phyloP scores from a whole-genome alignment of 2,888 invertebrate species.

The Apamea epomidion region DNA sequence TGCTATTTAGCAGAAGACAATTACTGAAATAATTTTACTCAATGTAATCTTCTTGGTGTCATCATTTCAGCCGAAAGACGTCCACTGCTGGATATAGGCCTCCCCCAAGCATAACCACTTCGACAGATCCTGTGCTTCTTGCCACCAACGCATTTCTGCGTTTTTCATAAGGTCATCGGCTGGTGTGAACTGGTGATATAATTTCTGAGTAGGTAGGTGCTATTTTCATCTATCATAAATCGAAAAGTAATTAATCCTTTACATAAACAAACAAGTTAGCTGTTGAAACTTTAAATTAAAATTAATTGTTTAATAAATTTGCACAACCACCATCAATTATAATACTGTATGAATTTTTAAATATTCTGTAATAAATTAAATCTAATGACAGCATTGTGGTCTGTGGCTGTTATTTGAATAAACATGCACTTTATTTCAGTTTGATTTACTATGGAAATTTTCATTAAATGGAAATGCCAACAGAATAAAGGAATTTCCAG shows the following conservation, averaged over 20 bases:
- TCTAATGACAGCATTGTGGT: slow-evolving; percentile 17
- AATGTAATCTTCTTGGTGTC: neutral
- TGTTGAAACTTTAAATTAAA: slow-evolving; percentile 7
- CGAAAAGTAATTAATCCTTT: neutral
- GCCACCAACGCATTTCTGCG: too few species aligned
- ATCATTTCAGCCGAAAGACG: neutral
- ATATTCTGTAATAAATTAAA: slow-evolving; percentile 15
- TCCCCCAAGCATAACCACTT: too few species aligned
- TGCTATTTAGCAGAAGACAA: neutral
- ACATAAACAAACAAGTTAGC: neutral
- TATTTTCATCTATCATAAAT: neutral
- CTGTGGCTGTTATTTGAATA: slow-evolving; percentile 17
- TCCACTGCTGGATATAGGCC: neutral
- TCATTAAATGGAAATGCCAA: slow-evolving; percentile 29
- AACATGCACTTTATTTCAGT: slow-evolving; percentile 28
- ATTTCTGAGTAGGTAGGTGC: neutral
- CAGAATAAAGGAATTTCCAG: slow-evolving; percentile 1
- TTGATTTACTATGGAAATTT: slow-evolving; percentile 26
- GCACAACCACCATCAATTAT: slow-evolving; percentile 14
- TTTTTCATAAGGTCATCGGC: neutral
- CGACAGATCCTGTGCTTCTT: neutral
- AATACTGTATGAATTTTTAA: slow-evolving; percentile 8
- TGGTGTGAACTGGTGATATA: too few species aligned
- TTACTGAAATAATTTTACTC: neutral
- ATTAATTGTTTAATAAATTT: neutral